These are phyloP conservation scores for Antigone vipio DNA, from an alignment of 2,113 vertebrate species.

Conservation along the genomic window DNA sequence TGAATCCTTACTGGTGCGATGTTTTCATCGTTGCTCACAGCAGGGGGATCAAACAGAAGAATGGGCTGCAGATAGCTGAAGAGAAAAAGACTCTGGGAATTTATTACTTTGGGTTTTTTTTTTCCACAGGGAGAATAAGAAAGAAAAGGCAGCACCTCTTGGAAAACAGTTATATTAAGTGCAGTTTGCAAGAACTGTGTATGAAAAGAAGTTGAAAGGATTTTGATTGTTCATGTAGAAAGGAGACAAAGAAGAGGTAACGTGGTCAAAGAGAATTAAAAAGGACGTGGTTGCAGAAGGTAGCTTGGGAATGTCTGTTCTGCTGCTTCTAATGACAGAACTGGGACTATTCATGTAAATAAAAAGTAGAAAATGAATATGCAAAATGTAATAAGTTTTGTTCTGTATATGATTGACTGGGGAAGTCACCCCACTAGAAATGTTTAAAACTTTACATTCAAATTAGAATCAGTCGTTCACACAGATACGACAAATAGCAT, in stretches of 20 bases:
- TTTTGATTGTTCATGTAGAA: slow-evolving; percentile 1
- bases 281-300: neutral
- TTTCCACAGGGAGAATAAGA: neutral
- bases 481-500: neutral
- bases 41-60: neutral
- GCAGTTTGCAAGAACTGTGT: neutral
- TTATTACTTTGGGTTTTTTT: neutral
- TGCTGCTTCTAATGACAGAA: neutral
- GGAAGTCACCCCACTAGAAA: neutral
- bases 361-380: neutral
- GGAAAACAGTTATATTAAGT: neutral
- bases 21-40: slow-evolving; percentile 15
- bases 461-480: neutral
- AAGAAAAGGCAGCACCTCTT: neutral
- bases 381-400: neutral
- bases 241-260: neutral
- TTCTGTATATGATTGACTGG: neutral
- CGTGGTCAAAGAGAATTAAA: neutral
- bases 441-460: neutral
- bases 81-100: neutral
- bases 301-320: neutral
- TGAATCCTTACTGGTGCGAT: neutral
- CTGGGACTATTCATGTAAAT: neutral
- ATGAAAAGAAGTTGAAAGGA: slow-evolving; percentile 36
- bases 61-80: neutral